Conservation (phyloP, 2,113 vertebrate species). For the Rhinoderma darwinii region DNA sequence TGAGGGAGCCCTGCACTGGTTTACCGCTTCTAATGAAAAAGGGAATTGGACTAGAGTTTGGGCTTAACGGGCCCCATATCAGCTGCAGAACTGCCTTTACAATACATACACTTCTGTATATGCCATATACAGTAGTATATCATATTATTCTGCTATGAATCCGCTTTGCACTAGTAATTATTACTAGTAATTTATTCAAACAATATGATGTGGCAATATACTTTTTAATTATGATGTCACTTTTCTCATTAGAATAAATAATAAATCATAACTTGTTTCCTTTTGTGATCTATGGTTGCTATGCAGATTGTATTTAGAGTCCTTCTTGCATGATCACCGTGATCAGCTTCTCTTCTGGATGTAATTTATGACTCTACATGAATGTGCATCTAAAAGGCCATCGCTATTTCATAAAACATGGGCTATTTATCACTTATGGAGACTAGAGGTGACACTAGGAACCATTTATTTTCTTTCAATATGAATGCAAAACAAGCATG, state of each 20-base stretch:
- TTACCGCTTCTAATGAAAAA: no score
- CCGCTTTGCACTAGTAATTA: neutral
- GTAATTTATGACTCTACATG: constrained; percentile 38
- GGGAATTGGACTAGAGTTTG: no score
- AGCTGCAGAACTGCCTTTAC: neutral
- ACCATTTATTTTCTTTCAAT: neutral
- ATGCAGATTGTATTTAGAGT: neutral
- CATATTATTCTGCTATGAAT: neutral
- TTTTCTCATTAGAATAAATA: neutral
- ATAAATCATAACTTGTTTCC: neutral
- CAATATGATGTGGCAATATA: neutral
- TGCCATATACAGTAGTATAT: neutral
- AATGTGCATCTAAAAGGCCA: constrained; percentile 11
- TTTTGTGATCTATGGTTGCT: neutral
- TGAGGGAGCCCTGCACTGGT: no score
- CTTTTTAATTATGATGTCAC: neutral
- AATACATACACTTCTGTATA: neutral
- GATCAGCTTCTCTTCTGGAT: neutral
- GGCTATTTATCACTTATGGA: constrained; percentile 16
- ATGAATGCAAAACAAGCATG: constrained; percentile 6
- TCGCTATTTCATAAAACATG: constrained; percentile 10
- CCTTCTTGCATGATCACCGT: neutral
- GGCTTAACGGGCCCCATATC: no score
- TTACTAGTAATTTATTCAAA: neutral
- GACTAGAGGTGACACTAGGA: constrained; percentile 8